phyloP scores from a whole-genome alignment of 2,113 vertebrate genomes.

The Lichenostomus cassidix region DNA sequence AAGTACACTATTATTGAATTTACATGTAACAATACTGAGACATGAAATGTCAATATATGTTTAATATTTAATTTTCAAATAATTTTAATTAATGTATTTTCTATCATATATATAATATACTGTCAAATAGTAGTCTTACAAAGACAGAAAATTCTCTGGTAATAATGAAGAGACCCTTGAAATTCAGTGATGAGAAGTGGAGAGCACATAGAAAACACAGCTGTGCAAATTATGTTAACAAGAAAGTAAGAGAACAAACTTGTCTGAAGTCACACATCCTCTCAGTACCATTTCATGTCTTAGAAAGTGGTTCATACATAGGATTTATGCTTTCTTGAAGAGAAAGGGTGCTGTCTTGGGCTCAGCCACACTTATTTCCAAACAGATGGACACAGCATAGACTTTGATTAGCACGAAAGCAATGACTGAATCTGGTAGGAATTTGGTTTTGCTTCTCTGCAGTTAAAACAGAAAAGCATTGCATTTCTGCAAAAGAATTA shows the following conservation, averaged over 20 bases:
- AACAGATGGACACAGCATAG: neutral
- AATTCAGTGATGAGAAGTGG: neutral
- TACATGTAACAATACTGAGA: neutral
- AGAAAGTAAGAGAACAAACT: neutral
- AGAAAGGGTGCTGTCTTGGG: neutral
- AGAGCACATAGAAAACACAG: neutral
- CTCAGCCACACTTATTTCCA: neutral
- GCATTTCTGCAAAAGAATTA: neutral
- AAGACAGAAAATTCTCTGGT: neutral
- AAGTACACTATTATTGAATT: neutral
- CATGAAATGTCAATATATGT: neutral
- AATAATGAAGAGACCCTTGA: neutral
- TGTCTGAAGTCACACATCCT: neutral
- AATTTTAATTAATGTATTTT: neutral
- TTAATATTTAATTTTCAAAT: neutral
- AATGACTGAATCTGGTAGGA: constrained; percentile 13
- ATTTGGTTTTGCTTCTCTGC: neutral
- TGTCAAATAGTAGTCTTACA: neutral
- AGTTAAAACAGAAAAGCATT: neutral
- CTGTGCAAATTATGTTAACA: neutral
- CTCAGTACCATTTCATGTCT: neutral
- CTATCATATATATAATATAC: neutral
- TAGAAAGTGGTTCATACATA: neutral
- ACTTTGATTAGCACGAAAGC: neutral
- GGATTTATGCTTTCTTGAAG: neutral